These are phyloP conservation scores for Dasysyrphus albostriatus DNA, from an alignment of 2,888 invertebrate species.

Conservation along the genomic window DNA sequence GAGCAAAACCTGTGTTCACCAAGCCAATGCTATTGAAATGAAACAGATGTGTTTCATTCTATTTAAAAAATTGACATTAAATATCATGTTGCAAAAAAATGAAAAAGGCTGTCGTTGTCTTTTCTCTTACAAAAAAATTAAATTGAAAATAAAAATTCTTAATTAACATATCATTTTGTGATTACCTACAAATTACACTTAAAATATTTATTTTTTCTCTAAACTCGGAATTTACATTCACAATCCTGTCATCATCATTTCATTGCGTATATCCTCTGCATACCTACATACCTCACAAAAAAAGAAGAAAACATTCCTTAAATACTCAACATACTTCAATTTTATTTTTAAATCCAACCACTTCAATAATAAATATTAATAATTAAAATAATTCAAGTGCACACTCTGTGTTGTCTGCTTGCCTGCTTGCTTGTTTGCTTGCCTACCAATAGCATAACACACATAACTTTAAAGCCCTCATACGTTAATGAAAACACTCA, in stretches of 20 bases:
- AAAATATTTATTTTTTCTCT: neutral
- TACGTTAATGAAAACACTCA: too few species aligned
- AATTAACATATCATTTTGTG: neutral
- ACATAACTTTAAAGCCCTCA: slow-evolving; percentile 11
- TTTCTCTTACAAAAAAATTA: too few species aligned
- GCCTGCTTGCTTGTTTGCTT: slow-evolving; percentile 14
- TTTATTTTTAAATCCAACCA: slow-evolving; percentile 7
- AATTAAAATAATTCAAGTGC: slow-evolving; percentile 29
- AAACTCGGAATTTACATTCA: neutral
- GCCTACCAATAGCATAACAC: slow-evolving; percentile 16
- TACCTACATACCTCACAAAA: neutral
- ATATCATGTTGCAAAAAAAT: neutral
- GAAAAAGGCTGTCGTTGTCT: too few species aligned
- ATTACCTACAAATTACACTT: neutral
- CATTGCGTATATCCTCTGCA: neutral
- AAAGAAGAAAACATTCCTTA: neutral
- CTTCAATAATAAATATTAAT: slow-evolving; percentile 35
- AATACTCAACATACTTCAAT: slow-evolving; percentile 2
- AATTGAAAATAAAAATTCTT: neutral
- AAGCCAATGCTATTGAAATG: neutral
- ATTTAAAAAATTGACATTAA: neutral
- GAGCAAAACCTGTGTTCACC: neutral
- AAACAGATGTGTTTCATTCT: neutral
- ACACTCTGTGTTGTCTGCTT: neutral
- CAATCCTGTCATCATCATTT: neutral